Conservation (phyloP, 2,888 invertebrate genomes). For the Chymomyza procnemis region DNA sequence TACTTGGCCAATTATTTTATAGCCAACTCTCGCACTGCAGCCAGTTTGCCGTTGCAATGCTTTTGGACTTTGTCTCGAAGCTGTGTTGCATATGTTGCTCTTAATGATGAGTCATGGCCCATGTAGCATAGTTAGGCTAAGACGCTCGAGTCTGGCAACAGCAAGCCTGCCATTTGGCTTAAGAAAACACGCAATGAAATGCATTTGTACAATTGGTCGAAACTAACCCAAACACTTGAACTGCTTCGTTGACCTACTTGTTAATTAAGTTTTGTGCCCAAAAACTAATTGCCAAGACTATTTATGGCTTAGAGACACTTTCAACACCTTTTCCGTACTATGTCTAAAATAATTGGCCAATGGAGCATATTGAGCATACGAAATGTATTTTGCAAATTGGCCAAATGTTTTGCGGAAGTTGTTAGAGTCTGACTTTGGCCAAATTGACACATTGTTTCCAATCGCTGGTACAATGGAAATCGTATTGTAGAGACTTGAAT, state of each 20-base stretch:
- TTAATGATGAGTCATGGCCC: conserved; percentile 31
- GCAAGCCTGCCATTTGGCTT: not conserved
- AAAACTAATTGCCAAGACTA: not conserved
- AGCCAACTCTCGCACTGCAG: conserved; percentile 47
- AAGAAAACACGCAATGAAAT: not conserved
- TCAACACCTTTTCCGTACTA: conserved; percentile 61
- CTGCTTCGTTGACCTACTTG: not conserved
- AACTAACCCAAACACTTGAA: not conserved
- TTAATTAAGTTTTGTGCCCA: not conserved
- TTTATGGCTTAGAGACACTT: conserved; percentile 46
- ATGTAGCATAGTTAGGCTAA: not conserved
- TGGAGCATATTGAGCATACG: conserved; percentile 49
- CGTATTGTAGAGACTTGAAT: not conserved
- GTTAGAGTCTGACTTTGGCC: conserved; percentile 38
- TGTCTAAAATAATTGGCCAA: conserved; percentile 66
- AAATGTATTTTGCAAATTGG: conserved; percentile 63
- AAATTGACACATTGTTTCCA: not conserved
- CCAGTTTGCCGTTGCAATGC: conserved; percentile 54
- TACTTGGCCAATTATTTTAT: conserved; percentile 51
- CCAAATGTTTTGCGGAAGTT: conserved; percentile 68
- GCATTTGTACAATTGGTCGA: not conserved
- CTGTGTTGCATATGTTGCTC: conserved; percentile 31
- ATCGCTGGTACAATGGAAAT: not conserved
- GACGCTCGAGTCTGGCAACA: no score
- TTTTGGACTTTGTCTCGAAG: conserved; percentile 61